Evolutionary conservation across 2,797 vertebrate species (phyloP), one percentile per base, ranked within the genome.

Genomic region (Cynodonichthys magdalenae): DNA sequence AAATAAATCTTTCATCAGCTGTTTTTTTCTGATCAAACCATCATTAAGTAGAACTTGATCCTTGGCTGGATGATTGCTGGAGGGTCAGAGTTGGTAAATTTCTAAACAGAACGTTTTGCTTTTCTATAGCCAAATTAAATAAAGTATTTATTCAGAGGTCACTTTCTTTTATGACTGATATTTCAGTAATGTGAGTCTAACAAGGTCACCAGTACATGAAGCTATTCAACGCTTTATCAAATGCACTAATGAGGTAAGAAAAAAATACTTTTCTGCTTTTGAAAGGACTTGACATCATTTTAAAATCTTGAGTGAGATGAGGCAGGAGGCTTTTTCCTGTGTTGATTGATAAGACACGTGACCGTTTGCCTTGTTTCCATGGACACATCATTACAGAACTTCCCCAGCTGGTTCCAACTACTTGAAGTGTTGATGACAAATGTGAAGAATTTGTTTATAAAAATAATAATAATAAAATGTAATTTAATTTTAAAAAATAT

Each of bases 321-420:
- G 75, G 63, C 62, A 69, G 79, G 72, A 75, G 77, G 73, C 75
- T 84, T 82, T 81, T 3, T 69, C 71, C 69, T 64, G 51, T 63
- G 64, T 55, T 61, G 75, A 81, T 61, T 69, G 82, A 87, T 73
- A 73, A 76, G 70, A 82, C 77, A 87, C 73, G 86, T 88, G 80
- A 90, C 79, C 80, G 81, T 76, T 79, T 69, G 75, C 80, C 88
- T 88, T 71, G 91, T 91, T 93, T 90, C 90, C 91, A 92, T 92
- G 91, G 91, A 87, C 92, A 93, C 92, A 78, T 92, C 90, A 89
- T 89, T 88, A 87, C 76, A 78, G 71, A 89, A 87, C 75, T 74
- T 83, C 82, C 88, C 86, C 87, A 87, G 84, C 89, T 90, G 87
- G 82, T 68, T 85, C 63, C 63, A 63, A 77, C 77, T 67, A 80